Percentiles rank a stretch among this genome's conserved stretches.
These are phyloP conservation scores for Synanthedon vespiformis DNA, from an alignment of 2,888 invertebrate genomes.

Conservation along the genomic window DNA sequence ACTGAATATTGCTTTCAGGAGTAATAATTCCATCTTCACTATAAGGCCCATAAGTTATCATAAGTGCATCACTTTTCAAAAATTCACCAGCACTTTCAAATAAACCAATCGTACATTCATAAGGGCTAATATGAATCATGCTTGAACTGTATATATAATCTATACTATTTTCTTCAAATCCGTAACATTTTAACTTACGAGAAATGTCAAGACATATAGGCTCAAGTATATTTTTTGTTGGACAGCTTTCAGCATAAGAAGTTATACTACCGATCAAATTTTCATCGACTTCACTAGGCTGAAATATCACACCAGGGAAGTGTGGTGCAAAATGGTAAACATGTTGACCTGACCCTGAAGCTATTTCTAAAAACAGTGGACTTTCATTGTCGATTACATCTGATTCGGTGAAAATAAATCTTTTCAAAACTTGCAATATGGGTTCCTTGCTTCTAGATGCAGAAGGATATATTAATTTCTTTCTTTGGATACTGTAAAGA, in stretches of 20 bases:
- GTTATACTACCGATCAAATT: conserved; percentile 72
- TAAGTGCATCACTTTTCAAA: conserved; percentile 75
- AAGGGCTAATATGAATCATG: conserved; percentile 89
- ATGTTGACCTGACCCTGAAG: conserved; percentile 89
- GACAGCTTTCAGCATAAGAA: conserved; percentile 66
- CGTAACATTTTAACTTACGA: conserved; percentile 47
- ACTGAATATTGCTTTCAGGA: conserved; percentile 86
- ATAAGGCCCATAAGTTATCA: conserved; percentile 91
- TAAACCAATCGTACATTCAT: conserved; percentile 79
- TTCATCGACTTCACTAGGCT: conserved; percentile 82
- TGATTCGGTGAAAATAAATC: conserved; percentile 65
- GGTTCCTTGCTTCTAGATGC: conserved; percentile 81
- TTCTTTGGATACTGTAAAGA: conserved; percentile 42
- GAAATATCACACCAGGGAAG: conserved; percentile 81
- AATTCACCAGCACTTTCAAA: conserved; percentile 78
- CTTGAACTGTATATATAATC: conserved; percentile 88
- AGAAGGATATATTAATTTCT: conserved; percentile 75
- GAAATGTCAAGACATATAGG: conserved; percentile 78
- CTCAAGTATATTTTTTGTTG: conserved; percentile 73
- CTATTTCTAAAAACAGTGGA: conserved; percentile 75
- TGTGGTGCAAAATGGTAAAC: conserved; percentile 79
- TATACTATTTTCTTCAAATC: conserved; percentile 59
- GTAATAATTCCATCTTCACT: conserved; percentile 81
- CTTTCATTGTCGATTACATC: conserved; percentile 41
- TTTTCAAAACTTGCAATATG: conserved; percentile 77